Conservation (phyloP, 2,113 vertebrate species). For the Cercopithecus mona region DNA sequence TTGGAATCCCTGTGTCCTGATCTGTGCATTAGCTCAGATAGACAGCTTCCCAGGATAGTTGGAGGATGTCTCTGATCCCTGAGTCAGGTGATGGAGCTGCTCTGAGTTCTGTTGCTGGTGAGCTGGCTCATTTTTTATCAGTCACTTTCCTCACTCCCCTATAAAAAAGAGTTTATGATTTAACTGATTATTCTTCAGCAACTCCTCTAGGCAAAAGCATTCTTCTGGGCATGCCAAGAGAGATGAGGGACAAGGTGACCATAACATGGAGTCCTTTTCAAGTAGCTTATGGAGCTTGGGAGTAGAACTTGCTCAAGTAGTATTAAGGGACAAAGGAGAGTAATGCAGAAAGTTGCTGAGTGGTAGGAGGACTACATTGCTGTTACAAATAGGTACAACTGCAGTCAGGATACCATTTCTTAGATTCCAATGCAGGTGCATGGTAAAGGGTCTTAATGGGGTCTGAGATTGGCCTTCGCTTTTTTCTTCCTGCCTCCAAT, state of each 20-base stretch:
- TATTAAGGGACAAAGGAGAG: neutral
- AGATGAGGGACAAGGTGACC: neutral
- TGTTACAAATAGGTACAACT: rapidly evolving
- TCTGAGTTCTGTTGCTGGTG: neutral
- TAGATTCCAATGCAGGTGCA: too few relatives aligned
- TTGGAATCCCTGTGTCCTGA: neutral
- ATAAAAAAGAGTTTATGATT: neutral
- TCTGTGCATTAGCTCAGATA: neutral
- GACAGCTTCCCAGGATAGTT: too few relatives aligned
- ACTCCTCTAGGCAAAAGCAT: neutral
- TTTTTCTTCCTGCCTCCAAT: neutral
- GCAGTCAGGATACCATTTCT: too few relatives aligned
- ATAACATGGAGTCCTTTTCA: neutral
- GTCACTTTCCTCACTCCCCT: neutral
- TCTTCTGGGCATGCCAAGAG: neutral
- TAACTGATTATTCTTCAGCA: neutral
- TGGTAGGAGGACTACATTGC: rapidly evolving
- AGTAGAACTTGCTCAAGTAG: neutral
- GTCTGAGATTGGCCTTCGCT: neutral
- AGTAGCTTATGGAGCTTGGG: neutral
- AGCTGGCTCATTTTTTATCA: neutral
- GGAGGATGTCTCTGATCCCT: neutral
- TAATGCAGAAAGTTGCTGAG: neutral
- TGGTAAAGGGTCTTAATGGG: neutral
- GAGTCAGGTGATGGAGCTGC: neutral